Conservation (phyloP, 2,888 invertebrate genomes). For the Athetis lepigone region DNA sequence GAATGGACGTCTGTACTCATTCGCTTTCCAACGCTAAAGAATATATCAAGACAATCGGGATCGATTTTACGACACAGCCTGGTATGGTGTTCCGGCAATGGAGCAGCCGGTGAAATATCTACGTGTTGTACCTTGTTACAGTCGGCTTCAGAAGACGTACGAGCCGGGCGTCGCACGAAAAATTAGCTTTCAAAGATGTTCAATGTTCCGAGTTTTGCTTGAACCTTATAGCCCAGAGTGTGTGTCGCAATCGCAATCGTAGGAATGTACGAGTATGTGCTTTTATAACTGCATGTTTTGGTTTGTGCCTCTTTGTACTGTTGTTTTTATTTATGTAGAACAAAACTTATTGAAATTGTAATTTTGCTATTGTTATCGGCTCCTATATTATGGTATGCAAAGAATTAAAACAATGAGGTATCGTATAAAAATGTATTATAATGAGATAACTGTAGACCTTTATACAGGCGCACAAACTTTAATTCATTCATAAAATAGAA, state of each 20-base stretch:
- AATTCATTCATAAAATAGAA: conserved; percentile 41
- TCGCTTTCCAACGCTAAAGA: conserved; percentile 58
- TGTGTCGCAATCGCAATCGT: background rate
- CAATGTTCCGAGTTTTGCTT: conserved; percentile 7
- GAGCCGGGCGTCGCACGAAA: conserved; percentile 13
- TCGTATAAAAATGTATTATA: conserved; percentile 68
- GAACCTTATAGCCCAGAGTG: background rate
- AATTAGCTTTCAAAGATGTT: background rate
- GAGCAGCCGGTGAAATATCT: conserved; percentile 68
- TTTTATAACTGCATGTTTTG: background rate
- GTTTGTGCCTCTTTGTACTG: background rate
- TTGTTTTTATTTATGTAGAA: too few relatives aligned
- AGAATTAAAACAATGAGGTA: conserved; percentile 52
- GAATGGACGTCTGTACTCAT: conserved; percentile 57
- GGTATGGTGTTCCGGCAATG: conserved; percentile 54
- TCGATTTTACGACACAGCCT: conserved; percentile 63
- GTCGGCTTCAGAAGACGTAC: conserved; percentile 69
- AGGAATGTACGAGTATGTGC: background rate
- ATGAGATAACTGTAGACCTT: conserved; percentile 66
- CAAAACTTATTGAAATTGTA: too few relatives aligned
- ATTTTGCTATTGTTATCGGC: background rate
- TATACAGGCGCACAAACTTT: conserved; percentile 51
- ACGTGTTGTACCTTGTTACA: conserved; percentile 71
- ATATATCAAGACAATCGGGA: conserved; percentile 67
- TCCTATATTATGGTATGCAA: background rate